Evolutionary conservation across 2,797 vertebrate species (phyloP).

Genomic region (Lindbergichthys nudifrons): DNA sequence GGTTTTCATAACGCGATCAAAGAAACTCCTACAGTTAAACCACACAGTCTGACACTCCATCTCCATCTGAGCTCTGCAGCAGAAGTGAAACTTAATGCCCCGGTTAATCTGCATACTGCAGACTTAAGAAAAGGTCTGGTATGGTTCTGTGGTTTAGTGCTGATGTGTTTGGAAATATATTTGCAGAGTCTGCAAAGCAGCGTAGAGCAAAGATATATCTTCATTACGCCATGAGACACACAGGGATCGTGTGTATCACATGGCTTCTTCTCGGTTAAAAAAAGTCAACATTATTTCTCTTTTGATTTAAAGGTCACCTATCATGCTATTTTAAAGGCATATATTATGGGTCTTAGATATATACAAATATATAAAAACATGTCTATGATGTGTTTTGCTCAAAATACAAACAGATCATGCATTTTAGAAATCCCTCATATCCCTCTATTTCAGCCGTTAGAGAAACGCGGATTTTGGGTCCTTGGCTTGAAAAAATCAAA

Average conservation of each 20-base stretch:
- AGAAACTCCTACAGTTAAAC: constrained; percentile 22
- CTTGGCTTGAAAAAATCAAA: too few species aligned
- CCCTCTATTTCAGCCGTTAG: too few species aligned
- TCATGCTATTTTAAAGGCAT: too few species aligned
- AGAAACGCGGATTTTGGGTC: too few species aligned
- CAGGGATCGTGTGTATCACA: not conserved
- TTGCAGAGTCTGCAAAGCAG: constrained; percentile 5
- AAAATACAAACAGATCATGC: too few species aligned
- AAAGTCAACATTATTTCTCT: not conserved
- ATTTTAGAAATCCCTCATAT: too few species aligned
- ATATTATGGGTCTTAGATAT: too few species aligned
- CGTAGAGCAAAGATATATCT: not conserved
- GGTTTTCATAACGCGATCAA: constrained; percentile 22
- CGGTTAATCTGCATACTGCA: constrained; percentile 23
- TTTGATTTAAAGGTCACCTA: too few species aligned
- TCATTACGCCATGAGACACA: not conserved
- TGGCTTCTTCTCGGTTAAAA: not conserved
- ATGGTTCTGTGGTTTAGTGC: not conserved
- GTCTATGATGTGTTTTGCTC: too few species aligned
- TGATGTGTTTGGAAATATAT: constrained; percentile 1
- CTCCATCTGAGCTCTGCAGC: not conserved
- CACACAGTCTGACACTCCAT: constrained; percentile 7
- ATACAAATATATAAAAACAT: too few species aligned
- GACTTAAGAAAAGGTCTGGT: constrained; percentile 3
- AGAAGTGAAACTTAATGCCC: constrained; percentile 38